These are phyloP conservation scores for Chiroxiphia lanceolata DNA, from an alignment of 2,797 vertebrate species.

Conservation along the genomic window DNA sequence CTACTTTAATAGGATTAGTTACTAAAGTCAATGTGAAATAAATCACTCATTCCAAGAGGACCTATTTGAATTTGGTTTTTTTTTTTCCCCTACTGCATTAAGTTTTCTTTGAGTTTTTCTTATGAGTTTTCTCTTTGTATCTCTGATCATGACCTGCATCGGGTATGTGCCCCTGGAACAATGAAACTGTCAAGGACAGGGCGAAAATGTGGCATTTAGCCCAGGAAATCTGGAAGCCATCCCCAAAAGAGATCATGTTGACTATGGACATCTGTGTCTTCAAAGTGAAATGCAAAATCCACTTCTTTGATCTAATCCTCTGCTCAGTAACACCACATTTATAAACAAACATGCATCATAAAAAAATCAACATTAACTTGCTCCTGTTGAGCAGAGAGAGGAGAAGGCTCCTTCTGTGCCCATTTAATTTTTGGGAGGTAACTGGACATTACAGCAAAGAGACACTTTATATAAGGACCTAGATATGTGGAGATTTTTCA, in stretches of 20 bases:
- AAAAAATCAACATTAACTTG: conserved; percentile 22
- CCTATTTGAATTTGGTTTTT: background rate
- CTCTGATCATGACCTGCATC: background rate
- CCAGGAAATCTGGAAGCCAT: background rate
- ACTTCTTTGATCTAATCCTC: conserved; percentile 10
- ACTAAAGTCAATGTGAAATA: background rate
- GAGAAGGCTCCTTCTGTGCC: background rate
- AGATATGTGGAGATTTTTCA: background rate
- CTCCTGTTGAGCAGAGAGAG: background rate
- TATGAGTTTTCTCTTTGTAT: background rate
- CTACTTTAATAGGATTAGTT: background rate
- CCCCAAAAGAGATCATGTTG: background rate
- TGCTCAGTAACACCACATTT: conserved; percentile 13
- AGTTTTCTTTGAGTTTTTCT: background rate
- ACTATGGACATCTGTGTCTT: background rate
- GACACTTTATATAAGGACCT: background rate
- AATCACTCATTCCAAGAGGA: background rate
- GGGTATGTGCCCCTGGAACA: background rate
- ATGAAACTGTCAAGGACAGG: background rate
- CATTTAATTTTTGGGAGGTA: conserved; percentile 2
- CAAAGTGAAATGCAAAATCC: conserved; percentile 24
- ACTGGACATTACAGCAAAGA: background rate
- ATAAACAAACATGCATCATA: conserved; percentile 16
- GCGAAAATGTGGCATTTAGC: background rate
- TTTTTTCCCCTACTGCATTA: background rate